Conservation (phyloP, 2,113 vertebrate genomes). For the Capra hircus region DNA sequence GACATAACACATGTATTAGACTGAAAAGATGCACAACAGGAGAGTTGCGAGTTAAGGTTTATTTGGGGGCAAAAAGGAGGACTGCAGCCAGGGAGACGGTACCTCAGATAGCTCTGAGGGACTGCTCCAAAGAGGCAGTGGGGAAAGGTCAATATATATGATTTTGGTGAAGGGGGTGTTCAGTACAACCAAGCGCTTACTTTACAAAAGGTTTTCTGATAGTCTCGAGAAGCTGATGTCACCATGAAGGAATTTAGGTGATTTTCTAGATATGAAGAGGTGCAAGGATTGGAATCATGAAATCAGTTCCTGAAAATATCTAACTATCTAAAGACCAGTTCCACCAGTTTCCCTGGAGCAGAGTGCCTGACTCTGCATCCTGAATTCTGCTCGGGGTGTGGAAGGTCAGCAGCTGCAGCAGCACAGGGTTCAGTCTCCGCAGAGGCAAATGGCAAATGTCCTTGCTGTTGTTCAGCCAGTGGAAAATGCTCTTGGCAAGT, state of each 20-base stretch:
- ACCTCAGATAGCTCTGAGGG: background rate
- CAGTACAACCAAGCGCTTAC: background rate
- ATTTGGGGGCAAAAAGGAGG: background rate
- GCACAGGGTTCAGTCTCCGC: background rate
- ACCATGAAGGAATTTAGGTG: background rate
- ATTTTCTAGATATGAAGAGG: background rate
- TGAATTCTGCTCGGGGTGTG: background rate
- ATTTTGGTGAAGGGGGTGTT: background rate
- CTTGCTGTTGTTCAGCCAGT: background rate
- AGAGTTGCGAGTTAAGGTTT: background rate
- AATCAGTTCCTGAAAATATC: background rate
- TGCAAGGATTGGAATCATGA: background rate
- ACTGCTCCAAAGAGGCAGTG: background rate
- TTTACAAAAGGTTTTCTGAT: background rate
- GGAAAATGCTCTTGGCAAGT: background rate
- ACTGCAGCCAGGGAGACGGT: accelerated
- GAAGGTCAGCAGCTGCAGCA: background rate
- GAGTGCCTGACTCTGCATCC: background rate
- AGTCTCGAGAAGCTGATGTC: background rate
- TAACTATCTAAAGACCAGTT: background rate
- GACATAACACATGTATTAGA: background rate
- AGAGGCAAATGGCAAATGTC: background rate
- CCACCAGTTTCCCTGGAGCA: background rate
- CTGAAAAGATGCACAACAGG: background rate
- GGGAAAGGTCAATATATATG: background rate